A percentile compares a stretch with the other conserved stretches of the same genome.
Evolutionary conservation across 2,113 vertebrate species (phyloP).

Genomic region (Etheostoma spectabile): DNA sequence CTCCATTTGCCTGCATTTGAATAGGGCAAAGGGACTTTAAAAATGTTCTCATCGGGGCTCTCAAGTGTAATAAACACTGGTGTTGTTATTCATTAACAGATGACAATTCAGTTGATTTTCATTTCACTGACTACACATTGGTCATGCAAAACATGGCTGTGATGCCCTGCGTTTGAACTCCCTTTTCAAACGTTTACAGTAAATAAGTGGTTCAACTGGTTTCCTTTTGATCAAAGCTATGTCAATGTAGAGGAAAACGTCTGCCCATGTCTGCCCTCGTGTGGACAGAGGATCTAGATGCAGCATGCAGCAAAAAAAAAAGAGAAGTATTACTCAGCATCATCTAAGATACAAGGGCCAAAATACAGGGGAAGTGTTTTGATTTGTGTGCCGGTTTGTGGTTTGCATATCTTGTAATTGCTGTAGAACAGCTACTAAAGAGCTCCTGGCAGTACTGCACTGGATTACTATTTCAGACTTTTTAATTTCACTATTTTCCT

Average conservation of each 20-base stretch:
- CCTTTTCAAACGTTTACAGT: constrained; percentile 58
- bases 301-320: constrained; percentile 21
- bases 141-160: not conserved
- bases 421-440: not conserved
- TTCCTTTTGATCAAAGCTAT: constrained; percentile 12
- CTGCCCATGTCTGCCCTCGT: constrained; percentile 65
- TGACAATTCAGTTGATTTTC: not conserved
- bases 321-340: constrained; percentile 25
- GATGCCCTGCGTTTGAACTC: not conserved
- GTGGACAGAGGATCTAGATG: constrained; percentile 52
- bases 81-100: not conserved
- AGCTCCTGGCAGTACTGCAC: not conserved
- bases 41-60: not conserved
- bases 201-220: constrained; percentile 60
- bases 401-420: not conserved
- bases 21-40: constrained; percentile 40
- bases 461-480: not conserved
- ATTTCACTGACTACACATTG: not conserved
- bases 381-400: constrained; percentile 39
- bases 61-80: not conserved
- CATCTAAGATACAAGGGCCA: not conserved
- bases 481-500: not conserved
- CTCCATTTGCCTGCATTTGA: constrained; percentile 79
- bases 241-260: not conserved
- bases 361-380: constrained; percentile 47